Conservation (phyloP, 2,113 vertebrate genomes). For the Carassius gibelio region DNA sequence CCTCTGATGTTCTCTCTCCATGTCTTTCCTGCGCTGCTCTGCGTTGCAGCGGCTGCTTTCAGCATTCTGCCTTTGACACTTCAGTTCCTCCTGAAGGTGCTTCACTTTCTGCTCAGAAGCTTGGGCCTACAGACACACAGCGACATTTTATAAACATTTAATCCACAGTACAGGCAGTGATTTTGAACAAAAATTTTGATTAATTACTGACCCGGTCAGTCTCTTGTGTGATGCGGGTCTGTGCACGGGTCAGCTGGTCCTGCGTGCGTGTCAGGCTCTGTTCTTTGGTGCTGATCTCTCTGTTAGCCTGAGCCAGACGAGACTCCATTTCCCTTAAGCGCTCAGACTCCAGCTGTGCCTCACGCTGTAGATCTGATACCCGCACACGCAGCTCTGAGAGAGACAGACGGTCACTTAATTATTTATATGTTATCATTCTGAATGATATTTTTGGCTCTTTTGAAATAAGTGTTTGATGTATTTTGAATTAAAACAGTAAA, state of each 20-base stretch:
- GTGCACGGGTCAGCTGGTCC: slow-evolving; percentile 66
- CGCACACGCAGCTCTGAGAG: slow-evolving; percentile 58
- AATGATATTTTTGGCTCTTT: neutral
- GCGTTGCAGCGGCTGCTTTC: slow-evolving; percentile 74
- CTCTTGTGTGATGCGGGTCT: slow-evolving; percentile 68
- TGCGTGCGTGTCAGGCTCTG: slow-evolving; percentile 63
- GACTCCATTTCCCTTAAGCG: slow-evolving; percentile 62
- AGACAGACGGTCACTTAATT: neutral
- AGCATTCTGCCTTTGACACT: slow-evolving; percentile 77
- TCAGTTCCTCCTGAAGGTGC: slow-evolving; percentile 79
- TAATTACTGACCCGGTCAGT: slow-evolving; percentile 65
- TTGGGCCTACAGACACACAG: slow-evolving; percentile 62
- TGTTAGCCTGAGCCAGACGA: slow-evolving; percentile 63
- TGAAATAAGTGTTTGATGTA: slow-evolving; percentile 3
- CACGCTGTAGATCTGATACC: slow-evolving; percentile 67
- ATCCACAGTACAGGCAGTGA: neutral
- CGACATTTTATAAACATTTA: neutral
- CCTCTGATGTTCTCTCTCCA: slow-evolving; percentile 79
- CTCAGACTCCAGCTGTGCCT: slow-evolving; percentile 65
- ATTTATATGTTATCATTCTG: neutral
- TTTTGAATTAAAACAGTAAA: neutral
- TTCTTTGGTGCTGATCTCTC: slow-evolving; percentile 68
- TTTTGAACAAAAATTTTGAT: neutral
- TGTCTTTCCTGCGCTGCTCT: slow-evolving; percentile 74
- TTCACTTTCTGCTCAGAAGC: slow-evolving; percentile 72